Base-by-base conservation (phyloP, 1,140 invertebrate species). In the Metaphire vulgaris region DNA sequence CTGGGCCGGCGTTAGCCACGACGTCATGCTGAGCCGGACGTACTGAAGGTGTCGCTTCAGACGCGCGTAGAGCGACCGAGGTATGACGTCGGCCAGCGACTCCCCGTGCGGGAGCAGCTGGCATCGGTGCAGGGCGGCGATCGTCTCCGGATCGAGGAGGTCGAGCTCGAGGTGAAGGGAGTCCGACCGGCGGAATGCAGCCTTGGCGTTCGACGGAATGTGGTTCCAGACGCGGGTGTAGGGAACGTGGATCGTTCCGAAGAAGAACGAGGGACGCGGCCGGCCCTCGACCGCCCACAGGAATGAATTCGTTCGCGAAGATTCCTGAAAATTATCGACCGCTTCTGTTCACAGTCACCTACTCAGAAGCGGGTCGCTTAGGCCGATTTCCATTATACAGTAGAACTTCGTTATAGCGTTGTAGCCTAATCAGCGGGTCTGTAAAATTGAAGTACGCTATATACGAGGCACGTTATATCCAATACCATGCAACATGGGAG, bases 221-320 rank as follows among this genome's bases (percentile, higher is more conserved):
- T 83, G 86, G 77, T 88, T 84, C 89, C 89, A 90, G 12, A 90
- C 89, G 73, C 85, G 82, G 0, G 87, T 88, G 80, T 89, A 90
- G 0, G 89, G 89, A 32, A 90, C 89, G 82, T 90, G 89, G 77
- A 90, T 89, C 34, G 89, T 89, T 30, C 89, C 89, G 80, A 89
- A 89, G 77, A 89, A 87, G 81, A 89, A 89, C 0, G 89, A 87
- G 2, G 88, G 85, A 69, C 41, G 41, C 6, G 6, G 41, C 6
- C 41, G 41, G 6, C 41, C 41, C 34, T 81, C 78, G 16, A 88
- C 77, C 12, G 78, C 82, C 87, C 87, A 88, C 72, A 87, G 79
- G 79, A 88, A 88, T 14, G 86, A 87, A 70, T 85, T 85, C 6
- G 84, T 78, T 1, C 82, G 69, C 16, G n/a, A n/a, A n/a, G n/a